Conservation (phyloP, 2,888 invertebrate genomes). For the Noctua janthina region DNA sequence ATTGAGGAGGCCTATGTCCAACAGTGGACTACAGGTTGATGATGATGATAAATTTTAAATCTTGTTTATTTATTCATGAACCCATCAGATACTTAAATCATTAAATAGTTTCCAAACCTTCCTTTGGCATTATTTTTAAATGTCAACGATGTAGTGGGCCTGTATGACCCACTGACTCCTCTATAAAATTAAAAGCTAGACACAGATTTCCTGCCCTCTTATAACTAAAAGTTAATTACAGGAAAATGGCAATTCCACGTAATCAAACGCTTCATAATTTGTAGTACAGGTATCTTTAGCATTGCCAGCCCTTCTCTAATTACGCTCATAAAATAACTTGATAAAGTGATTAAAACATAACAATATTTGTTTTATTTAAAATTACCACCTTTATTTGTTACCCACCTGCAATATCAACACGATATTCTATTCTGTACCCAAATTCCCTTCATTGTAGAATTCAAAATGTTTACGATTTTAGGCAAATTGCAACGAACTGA, state of each 20-base stretch:
- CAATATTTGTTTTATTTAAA: no score
- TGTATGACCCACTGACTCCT: constrained; percentile 4
- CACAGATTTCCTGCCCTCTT: constrained; percentile 25
- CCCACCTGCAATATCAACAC: not conserved
- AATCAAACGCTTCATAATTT: not conserved
- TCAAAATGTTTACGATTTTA: no score
- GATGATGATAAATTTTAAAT: no score
- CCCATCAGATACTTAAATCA: constrained; percentile 1
- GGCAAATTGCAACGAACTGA: no score
- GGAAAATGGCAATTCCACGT: constrained; percentile 14
- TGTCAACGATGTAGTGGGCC: constrained; percentile 30
- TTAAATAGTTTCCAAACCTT: constrained; percentile 19
- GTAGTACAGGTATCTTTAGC: not conserved
- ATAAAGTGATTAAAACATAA: not conserved
- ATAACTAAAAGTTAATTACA: constrained; percentile 36
- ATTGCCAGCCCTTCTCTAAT: not conserved
- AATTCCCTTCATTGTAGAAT: no score
- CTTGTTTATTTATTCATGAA: not conserved
- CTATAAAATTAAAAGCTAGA: not conserved
- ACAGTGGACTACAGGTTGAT: no score
- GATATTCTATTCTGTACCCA: no score
- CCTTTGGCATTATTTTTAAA: constrained; percentile 40
- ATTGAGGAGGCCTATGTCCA: no score
- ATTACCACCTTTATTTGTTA: not conserved
- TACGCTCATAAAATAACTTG: no score